Conservation (phyloP, 2,888 invertebrate genomes). For the Dynastes tityus region DNA sequence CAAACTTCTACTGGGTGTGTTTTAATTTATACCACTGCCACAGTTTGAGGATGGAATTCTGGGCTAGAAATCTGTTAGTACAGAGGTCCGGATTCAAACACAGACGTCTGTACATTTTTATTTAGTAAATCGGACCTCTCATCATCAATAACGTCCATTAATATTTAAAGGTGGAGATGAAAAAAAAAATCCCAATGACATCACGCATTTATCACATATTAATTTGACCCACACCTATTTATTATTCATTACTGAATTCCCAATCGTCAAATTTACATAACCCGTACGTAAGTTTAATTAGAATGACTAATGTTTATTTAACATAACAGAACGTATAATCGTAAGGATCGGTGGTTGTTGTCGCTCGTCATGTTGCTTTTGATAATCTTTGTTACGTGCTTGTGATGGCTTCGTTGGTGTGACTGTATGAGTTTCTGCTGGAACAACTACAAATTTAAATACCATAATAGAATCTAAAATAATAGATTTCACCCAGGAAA, state of each 20-base stretch:
- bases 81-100: too few species aligned
- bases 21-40: too few species aligned
- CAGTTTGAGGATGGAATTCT: too few species aligned
- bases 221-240: constrained; percentile 65
- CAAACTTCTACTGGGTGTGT: too few species aligned
- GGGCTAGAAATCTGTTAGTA: too few species aligned
- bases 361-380: not conserved
- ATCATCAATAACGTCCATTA: constrained; percentile 60
- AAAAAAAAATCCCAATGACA: constrained; percentile 58
- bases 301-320: constrained; percentile 70
- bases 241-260: constrained; percentile 63
- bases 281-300: constrained; percentile 67
- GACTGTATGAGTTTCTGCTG: constrained; percentile 17
- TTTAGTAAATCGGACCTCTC: constrained; percentile 53
- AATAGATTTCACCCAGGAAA: constrained; percentile 13
- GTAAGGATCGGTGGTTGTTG: constrained; percentile 64
- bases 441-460: not conserved
- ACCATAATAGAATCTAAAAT: constrained; percentile 7
- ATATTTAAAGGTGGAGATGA: constrained; percentile 53
- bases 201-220: constrained; percentile 65
- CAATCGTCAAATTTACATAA: constrained; percentile 65
- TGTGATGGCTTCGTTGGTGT: constrained; percentile 5
- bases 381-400: constrained; percentile 1
- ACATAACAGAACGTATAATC: constrained; percentile 70
- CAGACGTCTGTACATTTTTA: constrained; percentile 13